Conservation (phyloP, 2,888 invertebrate genomes). For the Caenorhabditis panamensis region DNA sequence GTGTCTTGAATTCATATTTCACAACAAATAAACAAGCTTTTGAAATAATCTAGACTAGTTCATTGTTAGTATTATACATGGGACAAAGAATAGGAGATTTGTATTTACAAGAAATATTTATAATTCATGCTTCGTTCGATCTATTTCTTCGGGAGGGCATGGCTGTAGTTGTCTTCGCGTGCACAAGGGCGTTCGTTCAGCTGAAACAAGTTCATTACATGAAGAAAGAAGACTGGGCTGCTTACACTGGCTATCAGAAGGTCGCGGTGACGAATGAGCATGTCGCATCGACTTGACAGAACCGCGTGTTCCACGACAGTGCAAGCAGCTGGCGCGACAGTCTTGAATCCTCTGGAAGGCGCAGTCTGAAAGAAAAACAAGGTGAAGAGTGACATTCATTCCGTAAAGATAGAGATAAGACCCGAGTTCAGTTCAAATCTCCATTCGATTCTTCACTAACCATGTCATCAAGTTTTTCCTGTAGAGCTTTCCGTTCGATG, state of each 20-base stretch:
- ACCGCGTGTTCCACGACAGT: not conserved
- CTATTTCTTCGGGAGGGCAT: not conserved
- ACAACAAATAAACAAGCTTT: no score
- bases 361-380: not conserved
- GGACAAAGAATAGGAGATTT: no score
- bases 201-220: not conserved
- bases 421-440: not conserved
- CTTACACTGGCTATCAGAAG: not conserved
- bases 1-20: no score
- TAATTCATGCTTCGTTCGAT: not conserved
- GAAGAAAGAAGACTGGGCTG: not conserved
- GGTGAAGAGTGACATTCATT: not conserved
- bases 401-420: not conserved
- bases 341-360: not conserved
- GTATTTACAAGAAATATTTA: no score
- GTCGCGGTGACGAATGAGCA: not conserved
- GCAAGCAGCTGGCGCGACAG: not conserved
- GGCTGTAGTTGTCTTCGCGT: not conserved
- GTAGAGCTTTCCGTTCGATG: slow-evolving; percentile 6
- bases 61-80: no score
- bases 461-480: slow-evolving; percentile 6
- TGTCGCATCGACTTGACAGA: not conserved
- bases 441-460: not conserved
- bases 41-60: no score
- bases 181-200: not conserved